These are phyloP conservation scores for Pseudolaguvia tuberculata DNA, from an alignment of 2,113 vertebrate genomes.

Conservation along the genomic window DNA sequence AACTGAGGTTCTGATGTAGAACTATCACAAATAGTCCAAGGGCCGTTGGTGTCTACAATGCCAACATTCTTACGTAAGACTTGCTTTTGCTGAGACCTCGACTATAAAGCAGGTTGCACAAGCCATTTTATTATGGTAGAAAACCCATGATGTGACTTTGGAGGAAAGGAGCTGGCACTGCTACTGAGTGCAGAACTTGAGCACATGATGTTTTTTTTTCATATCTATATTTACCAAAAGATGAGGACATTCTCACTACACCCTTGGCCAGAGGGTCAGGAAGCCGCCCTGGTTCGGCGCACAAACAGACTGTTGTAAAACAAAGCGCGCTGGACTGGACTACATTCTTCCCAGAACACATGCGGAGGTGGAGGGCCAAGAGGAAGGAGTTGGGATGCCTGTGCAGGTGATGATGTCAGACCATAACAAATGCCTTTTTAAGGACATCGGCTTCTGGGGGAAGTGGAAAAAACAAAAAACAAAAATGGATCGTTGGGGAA, in stretches of 20 bases:
- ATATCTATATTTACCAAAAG: conserved; percentile 34
- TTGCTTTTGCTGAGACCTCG: neutral
- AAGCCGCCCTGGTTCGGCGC: conserved; percentile 52
- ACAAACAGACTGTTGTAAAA: conserved; percentile 61
- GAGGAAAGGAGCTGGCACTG: conserved; percentile 3
- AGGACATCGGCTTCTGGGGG: conserved; percentile 28
- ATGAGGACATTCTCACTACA: conserved; percentile 53
- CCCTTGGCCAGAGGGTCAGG: conserved; percentile 57
- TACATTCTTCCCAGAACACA: conserved; percentile 47
- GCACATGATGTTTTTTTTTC: neutral
- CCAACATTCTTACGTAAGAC: neutral
- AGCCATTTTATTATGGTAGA: neutral
- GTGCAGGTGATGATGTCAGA: conserved; percentile 36
- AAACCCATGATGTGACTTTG: conserved; percentile 25
- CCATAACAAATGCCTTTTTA: conserved; percentile 37
- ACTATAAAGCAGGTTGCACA: conserved; percentile 8
- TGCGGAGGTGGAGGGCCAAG: conserved; percentile 39
- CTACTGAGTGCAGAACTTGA: neutral
- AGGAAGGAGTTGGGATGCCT: conserved; percentile 35
- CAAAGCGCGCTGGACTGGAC: conserved; percentile 52
- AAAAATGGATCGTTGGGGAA: conserved; percentile 13
- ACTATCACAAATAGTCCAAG: neutral
- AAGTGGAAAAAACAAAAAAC: conserved; percentile 30
- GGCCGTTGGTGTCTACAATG: conserved; percentile 8
- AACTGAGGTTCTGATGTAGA: neutral